Conservation (phyloP, 2,888 invertebrate genomes). For the Galerucella calmariensis region DNA sequence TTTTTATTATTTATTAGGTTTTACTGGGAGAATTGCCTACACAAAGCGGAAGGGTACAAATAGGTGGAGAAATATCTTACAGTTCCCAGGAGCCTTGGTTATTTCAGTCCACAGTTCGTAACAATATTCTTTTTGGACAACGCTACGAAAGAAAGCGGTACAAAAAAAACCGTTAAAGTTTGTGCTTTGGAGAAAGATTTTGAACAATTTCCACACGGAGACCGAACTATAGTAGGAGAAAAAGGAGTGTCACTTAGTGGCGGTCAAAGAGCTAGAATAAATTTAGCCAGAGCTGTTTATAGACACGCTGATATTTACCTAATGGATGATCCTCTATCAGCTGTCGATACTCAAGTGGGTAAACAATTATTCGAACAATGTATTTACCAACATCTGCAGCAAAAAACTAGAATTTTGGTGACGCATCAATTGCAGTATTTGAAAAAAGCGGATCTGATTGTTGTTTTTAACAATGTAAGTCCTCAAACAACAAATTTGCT, state of each 20-base stretch:
- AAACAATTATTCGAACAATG: conserved; percentile 80
- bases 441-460: conserved; percentile 67
- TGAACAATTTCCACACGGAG: conserved; percentile 69
- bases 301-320: conserved; percentile 80
- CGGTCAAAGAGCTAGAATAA: conserved; percentile 83
- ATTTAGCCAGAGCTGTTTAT: conserved; percentile 81
- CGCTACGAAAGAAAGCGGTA: conserved; percentile 64
- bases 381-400: conserved; percentile 68
- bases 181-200: conserved; percentile 75
- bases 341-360: conserved; percentile 83
- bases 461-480: conserved; percentile 68
- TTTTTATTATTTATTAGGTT: not conserved
- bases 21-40: conserved; percentile 70
- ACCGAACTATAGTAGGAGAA: conserved; percentile 73
- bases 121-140: conserved; percentile 63
- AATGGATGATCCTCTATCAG: conserved; percentile 82
- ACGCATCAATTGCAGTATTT: conserved; percentile 79
- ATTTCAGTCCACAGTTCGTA: conserved; percentile 70
- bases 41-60: conserved; percentile 65
- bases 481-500: not conserved
- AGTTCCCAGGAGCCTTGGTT: conserved; percentile 77
- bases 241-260: conserved; percentile 81
- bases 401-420: conserved; percentile 74
- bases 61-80: conserved; percentile 70
- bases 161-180: conserved; percentile 67